These are phyloP conservation scores for Neodiprion lecontei DNA, from an alignment of 1,140 invertebrate species.

Conservation along the genomic window DNA sequence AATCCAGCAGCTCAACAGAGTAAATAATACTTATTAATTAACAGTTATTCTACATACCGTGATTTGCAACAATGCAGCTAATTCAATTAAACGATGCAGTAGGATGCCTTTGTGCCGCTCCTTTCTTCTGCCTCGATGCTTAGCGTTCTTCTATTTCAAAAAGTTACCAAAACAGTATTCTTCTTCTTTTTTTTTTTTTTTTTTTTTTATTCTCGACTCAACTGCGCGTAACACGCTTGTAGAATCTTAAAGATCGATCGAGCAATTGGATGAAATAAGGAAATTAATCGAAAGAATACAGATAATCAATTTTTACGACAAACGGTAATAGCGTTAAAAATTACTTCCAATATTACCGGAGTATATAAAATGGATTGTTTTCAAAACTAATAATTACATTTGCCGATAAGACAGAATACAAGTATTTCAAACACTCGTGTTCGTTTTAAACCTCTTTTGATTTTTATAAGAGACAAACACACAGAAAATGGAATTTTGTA, in stretches of 20 bases:
- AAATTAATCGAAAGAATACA: too few relatives aligned
- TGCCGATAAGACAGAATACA: too few relatives aligned
- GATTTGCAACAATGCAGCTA: constrained; percentile 59
- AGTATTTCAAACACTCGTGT: too few relatives aligned
- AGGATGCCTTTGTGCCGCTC: constrained; percentile 31
- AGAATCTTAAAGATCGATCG: constrained; percentile 24
- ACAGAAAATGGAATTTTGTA: neutral
- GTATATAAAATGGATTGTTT: too few relatives aligned
- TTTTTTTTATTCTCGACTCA: neutral
- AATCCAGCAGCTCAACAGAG: constrained; percentile 60
- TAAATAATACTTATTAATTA: constrained; percentile 61
- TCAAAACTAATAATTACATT: too few relatives aligned
- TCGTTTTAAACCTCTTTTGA: neutral
- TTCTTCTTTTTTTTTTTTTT: neutral
- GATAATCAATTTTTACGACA: too few relatives aligned
- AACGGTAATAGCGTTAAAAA: too few relatives aligned
- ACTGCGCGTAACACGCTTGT: constrained; percentile 4
- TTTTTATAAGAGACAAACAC: neutral
- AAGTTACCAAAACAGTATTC: neutral
- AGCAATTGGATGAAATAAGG: too few relatives aligned
- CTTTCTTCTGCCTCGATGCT: constrained; percentile 19
- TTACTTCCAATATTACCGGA: too few relatives aligned
- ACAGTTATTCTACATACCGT: constrained; percentile 58
- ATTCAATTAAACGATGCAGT: constrained; percentile 52
- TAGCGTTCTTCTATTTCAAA: constrained; percentile 30